Evolutionary conservation across 2,113 vertebrate species (phyloP), one percentile per base, ranked within the genome.

Genomic region (Romanogobio albipinnatus): DNA sequence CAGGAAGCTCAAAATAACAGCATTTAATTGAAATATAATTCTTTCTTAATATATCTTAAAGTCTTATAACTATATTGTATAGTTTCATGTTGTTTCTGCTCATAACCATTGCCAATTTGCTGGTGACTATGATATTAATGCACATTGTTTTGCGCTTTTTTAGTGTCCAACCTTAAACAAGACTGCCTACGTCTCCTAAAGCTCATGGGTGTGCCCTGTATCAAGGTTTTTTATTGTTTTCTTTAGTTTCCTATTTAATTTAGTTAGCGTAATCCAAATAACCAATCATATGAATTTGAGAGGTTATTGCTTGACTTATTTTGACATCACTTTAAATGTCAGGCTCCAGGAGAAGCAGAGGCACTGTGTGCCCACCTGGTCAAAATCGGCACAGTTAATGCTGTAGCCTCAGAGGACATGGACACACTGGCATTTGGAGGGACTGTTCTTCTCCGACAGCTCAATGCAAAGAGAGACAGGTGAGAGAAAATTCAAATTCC

Each of bases 401-500:
- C 93, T 1, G 95, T 94, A 49, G 94, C 95, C 0, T 96, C 96
- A 1, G 96, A 96, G 86, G 96, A 96, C 89, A 95, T 96, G 95
- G 96, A 96, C 88, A 94, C 95, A 0, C 86, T 96, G 87, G 93
- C 95, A 0, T 96, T 96, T 43, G 95, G 95, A 47, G 93, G 92
- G 33, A 88, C 24, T 17, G 4, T 90, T 81, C 90, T 96, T 2
- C 91, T 96, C 47, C 94, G 96, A 8, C 93, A 95, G 24, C 87
- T 96, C 1, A 95, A 92, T 7, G 91, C 93, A 22, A 94, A 93
- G 58, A 93, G 22, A 80, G 82, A 89, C 47, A 86, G 92, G 96
- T 95, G 68, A 87, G 58, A 83, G 22, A 45, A 8, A 56, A 56
- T 43, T 9, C 0, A 29, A 33, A 68, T 26, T 29, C 6, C 24